Percentiles rank a stretch among this genome's conserved stretches.
Evolutionary conservation across 2,797 vertebrate species (phyloP).

Genomic region (Dicrostonyx torquatus): DNA sequence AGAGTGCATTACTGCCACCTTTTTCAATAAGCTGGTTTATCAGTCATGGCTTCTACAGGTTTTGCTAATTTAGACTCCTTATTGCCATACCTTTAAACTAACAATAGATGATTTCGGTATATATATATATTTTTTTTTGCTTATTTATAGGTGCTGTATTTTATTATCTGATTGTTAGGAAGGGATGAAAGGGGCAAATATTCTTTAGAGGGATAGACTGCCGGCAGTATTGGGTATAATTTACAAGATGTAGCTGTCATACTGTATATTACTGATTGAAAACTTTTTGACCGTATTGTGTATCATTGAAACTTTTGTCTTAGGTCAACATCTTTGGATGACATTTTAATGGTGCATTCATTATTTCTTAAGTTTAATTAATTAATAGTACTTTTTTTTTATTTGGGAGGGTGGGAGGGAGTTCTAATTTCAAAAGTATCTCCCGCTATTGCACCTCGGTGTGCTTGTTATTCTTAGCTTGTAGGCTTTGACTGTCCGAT

Average conservation of each 20-base stretch:
- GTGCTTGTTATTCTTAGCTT: constrained; percentile 88
- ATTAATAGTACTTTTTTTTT: constrained; percentile 90
- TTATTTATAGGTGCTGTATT: constrained; percentile 99
- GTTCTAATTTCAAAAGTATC: constrained; percentile 87
- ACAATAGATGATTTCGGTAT: constrained; percentile 95
- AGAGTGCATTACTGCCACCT: constrained; percentile 99
- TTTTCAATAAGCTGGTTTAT: constrained; percentile 98
- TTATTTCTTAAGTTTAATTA: constrained; percentile 91
- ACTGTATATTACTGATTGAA: constrained; percentile 98
- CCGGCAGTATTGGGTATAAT: constrained; percentile 99
- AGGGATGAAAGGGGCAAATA: constrained; percentile 98
- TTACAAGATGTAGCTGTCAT: constrained; percentile 98
- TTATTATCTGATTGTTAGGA: constrained; percentile 98
- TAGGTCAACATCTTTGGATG: constrained; percentile 94
- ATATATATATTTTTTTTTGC: constrained; percentile 92
- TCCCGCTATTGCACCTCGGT: constrained; percentile 88
- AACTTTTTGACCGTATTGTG: constrained; percentile 94
- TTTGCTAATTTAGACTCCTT: constrained; percentile 97
- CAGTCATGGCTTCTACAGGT: constrained; percentile 97
- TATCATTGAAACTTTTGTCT: constrained; percentile 94
- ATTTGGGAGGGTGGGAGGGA: constrained; percentile 85
- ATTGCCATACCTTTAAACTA: constrained; percentile 98
- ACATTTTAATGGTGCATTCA: constrained; percentile 93
- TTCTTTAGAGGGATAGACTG: constrained; percentile 99
- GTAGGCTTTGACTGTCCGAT: constrained; percentile 89